Base-by-base conservation (phyloP, 2,113 vertebrate species). In the Origma solitaria region DNA sequence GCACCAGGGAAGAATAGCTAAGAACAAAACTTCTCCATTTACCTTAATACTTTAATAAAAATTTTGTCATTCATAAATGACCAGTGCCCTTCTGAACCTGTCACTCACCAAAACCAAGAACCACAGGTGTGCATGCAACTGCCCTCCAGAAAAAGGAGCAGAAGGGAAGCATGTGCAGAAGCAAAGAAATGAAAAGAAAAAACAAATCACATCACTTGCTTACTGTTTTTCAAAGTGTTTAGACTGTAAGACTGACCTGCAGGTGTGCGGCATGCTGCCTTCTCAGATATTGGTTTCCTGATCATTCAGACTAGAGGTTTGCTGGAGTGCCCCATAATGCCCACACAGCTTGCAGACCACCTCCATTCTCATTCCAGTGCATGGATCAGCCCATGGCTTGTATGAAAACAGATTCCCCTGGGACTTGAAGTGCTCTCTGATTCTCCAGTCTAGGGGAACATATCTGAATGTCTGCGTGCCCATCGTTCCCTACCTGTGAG, bases 371-470 rank as follows among this genome's bases (percentile, higher is more conserved):
- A 15, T 47, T 53, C 11, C 35, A 7, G 8, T n/a, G 21, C 21
- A n/a, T 1, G 5, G 38, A 30, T 50, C 54, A 69, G 22, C 9
- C 47, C 19, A 2, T 7, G 15, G 47, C 28, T 68, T 44, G 3
- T 33, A 44, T 33, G 31, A 71, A 82, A 72, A 9, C 33, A 79
- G 40, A 45, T 37, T 25, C 7, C 19, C 4, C 37, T 17, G 12
- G 42, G 37, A 60, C 11, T 28, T 9, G 40, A 79, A 69, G 20
- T 18, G 7, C 5, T 61, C 13, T 13, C 30, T 58, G 19, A 21
- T 21, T 58, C 28, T 80, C 25, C 11, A 8, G 15, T 58, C 25
- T 2, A 31, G 31, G 21, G 13, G 2, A 21, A 73, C 0, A 0
- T 16, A 25, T 47, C 35, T 83, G 21, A 64, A 31, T 20, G 28